Percentiles rank a stretch among this genome's conserved stretches.
Evolutionary conservation across 2,113 vertebrate genomes (phyloP).

Genomic region (Epinephelus fuscoguttatus): DNA sequence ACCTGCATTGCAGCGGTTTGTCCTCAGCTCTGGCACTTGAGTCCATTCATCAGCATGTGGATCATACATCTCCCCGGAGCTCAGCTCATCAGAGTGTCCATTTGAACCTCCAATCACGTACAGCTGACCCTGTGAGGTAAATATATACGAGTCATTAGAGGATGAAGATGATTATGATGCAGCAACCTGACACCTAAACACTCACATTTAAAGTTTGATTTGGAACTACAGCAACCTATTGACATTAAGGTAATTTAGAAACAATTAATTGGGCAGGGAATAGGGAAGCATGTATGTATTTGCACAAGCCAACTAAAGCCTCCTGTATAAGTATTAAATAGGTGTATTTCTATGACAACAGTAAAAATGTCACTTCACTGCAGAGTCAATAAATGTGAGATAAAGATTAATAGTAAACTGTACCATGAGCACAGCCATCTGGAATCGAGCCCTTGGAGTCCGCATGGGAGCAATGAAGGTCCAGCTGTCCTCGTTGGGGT

Average conservation of each 20-base stretch:
- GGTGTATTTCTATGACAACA: background rate
- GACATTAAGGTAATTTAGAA: background rate
- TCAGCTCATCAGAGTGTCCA: slow-evolving; percentile 97
- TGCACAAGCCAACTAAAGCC: slow-evolving; percentile 11
- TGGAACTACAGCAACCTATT: background rate
- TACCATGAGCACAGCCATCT: slow-evolving; percentile 98
- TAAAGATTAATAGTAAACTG: background rate
- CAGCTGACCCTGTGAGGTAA: slow-evolving; percentile 89
- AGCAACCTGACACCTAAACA: background rate
- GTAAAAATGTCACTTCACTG: background rate
- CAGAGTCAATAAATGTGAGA: background rate
- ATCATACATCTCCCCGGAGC: slow-evolving; percentile 96
- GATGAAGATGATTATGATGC: background rate
- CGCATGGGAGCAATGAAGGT: slow-evolving; percentile 97
- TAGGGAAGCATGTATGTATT: background rate
- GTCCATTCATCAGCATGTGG: slow-evolving; percentile 92
- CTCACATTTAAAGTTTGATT: background rate
- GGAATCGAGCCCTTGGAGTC: slow-evolving; percentile 96
- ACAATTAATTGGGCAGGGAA: background rate
- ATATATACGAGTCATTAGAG: background rate
- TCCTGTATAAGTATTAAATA: background rate
- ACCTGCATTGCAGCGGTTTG: slow-evolving; percentile 99
- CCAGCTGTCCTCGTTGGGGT: slow-evolving; percentile 92
- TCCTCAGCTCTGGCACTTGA: slow-evolving; percentile 94
- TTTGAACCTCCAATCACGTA: slow-evolving; percentile 98